Evolutionary conservation across 2,113 vertebrate genomes (phyloP), one percentile per base, ranked within the genome.

Genomic region (Ciconia stormi): DNA sequence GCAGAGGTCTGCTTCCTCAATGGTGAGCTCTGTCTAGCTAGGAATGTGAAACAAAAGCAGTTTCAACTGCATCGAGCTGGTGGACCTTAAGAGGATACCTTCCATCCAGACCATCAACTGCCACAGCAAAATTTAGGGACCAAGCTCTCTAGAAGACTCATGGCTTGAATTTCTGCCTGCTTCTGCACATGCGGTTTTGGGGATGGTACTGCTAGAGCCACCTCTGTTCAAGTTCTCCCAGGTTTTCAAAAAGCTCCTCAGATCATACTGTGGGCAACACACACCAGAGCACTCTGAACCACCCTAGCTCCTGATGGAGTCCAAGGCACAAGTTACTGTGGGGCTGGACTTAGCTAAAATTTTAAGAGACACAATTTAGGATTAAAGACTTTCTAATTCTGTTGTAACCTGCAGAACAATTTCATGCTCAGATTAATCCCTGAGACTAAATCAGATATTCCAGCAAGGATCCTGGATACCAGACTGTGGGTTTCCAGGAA

Each of bases 361-460:
- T 36, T 30, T 46, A 85, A 40, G 47, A 79, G 38, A 34, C 14
- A 3, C 19, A 42, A 18, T 13, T 34, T 20, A 71, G 76, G 30
- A 66, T 74, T 50, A 65, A 67, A 85, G 25, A 38, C 10, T 46
- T 56, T n/a, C 40, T 79, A n/a, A 14, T 29, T 29, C 46, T 85
- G 6, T 9, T 66, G 61, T 30, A 74, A 71, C 47, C 50, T 87
- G 36, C 11, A n/a, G 34, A 66, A 58, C 13, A 58, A 52, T 52
- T 62, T 56, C 40, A 19, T 1, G 1, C 42, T 72, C 1, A 0
- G 13, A 13, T 61, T 47, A 55, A 74, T 16, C 3, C 4, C 2
- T 10, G 56, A 70, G 0, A 26, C 14, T 36, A 40, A 53, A 70
- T 3, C 26, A 71, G 29, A 4, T 32, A 47, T 47, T 80, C 46